These are phyloP conservation scores for Chiloscyllium punctatum DNA, from an alignment of 2,797 vertebrate species.

Conservation along the genomic window DNA sequence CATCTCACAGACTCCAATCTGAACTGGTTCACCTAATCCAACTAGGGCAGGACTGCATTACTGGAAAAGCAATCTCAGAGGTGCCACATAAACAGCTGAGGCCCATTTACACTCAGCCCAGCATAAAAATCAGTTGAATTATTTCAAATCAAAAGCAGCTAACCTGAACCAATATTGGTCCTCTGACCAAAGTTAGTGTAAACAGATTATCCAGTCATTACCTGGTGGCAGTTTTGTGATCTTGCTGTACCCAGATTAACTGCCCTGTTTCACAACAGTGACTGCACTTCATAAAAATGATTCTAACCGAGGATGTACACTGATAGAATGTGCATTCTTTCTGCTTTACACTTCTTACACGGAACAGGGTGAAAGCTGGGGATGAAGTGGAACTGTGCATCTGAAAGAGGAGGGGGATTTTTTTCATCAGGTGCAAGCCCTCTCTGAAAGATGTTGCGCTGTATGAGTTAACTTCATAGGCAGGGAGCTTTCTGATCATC, in stretches of 20 bases:
- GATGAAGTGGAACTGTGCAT: neutral
- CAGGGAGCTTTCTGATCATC: neutral
- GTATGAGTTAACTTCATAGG: neutral
- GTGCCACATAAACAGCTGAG: neutral
- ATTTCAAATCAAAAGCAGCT: no score
- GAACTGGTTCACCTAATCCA: no score
- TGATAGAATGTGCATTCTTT: neutral
- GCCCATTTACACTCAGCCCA: neutral
- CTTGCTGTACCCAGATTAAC: neutral
- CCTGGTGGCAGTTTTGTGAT: neutral
- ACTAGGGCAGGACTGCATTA: no score
- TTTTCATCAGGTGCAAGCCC: neutral
- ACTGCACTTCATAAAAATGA: neutral
- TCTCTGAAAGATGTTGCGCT: no score
- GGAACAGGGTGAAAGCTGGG: neutral
- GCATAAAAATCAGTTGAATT: neutral
- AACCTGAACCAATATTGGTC: no score
- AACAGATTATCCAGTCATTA: neutral
- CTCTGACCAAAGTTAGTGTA: no score
- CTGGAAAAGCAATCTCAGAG: neutral
- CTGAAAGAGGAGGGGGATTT: neutral
- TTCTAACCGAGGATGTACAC: no score
- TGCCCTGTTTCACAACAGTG: neutral
- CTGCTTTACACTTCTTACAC: neutral
- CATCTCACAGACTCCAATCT: no score